These are phyloP conservation scores for Pristionchus pacificus DNA, from an alignment of 1,140 invertebrate genomes.

Conservation along the genomic window DNA sequence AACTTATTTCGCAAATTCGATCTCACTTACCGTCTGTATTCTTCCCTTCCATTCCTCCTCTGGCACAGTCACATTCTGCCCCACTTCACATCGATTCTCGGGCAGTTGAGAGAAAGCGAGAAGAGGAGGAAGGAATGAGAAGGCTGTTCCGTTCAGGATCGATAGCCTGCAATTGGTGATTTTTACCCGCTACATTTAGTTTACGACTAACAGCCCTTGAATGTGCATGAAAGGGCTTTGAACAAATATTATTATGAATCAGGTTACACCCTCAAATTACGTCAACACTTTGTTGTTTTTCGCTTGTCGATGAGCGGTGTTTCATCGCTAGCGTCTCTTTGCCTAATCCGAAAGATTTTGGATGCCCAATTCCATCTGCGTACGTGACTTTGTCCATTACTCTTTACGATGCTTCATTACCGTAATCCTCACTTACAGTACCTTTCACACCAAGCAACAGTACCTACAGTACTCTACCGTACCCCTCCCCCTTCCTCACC, in stretches of 20 bases:
- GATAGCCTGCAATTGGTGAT: conserved; percentile 28
- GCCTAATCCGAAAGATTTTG: background rate
- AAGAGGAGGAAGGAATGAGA: conserved; percentile 37
- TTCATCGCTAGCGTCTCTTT: background rate
- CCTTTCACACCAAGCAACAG: too few species aligned
- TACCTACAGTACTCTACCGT: too few species aligned
- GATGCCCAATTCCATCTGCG: background rate
- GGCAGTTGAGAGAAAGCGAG: conserved; percentile 25
- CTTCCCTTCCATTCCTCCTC: conserved; percentile 16
- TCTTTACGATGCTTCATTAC: too few species aligned
- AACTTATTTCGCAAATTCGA: background rate
- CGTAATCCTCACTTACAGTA: too few species aligned
- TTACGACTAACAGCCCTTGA: too few species aligned
- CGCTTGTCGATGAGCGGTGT: too few species aligned
- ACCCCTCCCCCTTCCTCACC: conserved; percentile 26
- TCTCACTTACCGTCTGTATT: conserved; percentile 11
- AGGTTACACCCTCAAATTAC: too few species aligned
- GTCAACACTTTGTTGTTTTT: too few species aligned
- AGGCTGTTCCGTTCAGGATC: conserved; percentile 37
- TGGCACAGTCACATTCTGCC: conserved; percentile 6
- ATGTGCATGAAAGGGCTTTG: too few species aligned
- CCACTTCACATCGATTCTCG: conserved; percentile 19
- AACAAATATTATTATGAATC: background rate
- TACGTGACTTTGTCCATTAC: conserved; percentile 4
- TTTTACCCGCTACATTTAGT: too few species aligned